Evolutionary conservation across 2,797 vertebrate genomes (phyloP).

Genomic region (Anisognathus igniventris): DNA sequence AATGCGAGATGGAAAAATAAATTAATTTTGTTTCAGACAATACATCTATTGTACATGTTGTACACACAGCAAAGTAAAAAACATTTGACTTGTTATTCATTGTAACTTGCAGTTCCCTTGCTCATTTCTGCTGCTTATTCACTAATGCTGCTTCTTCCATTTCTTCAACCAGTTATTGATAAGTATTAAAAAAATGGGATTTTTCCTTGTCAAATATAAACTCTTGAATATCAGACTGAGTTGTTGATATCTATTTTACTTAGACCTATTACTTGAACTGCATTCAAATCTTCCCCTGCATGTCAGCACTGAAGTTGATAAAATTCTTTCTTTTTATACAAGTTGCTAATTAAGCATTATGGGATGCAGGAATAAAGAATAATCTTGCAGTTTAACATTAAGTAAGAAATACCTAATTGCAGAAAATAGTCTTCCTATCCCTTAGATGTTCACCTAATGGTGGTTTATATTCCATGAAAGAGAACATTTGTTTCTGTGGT

Average conservation of each 20-base stretch:
- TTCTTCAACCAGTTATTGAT: neutral
- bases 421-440: neutral
- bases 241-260: neutral
- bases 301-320: neutral
- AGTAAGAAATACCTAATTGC: neutral
- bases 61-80: neutral
- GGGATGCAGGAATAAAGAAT: neutral
- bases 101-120: neutral
- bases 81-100: neutral
- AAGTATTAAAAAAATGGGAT: neutral
- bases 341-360: neutral
- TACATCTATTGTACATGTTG: neutral
- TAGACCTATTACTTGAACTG: neutral
- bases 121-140: neutral
- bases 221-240: neutral
- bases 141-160: neutral
- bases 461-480: neutral
- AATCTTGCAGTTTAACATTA: neutral
- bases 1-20: neutral
- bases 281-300: neutral
- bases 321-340: neutral
- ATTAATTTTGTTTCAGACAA: neutral
- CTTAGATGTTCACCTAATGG: fast-evolving
- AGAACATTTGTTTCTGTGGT: neutral
- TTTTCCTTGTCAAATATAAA: neutral